Base-by-base conservation (phyloP, 2,888 invertebrate species). In the Zaprionus bogoriensis region DNA sequence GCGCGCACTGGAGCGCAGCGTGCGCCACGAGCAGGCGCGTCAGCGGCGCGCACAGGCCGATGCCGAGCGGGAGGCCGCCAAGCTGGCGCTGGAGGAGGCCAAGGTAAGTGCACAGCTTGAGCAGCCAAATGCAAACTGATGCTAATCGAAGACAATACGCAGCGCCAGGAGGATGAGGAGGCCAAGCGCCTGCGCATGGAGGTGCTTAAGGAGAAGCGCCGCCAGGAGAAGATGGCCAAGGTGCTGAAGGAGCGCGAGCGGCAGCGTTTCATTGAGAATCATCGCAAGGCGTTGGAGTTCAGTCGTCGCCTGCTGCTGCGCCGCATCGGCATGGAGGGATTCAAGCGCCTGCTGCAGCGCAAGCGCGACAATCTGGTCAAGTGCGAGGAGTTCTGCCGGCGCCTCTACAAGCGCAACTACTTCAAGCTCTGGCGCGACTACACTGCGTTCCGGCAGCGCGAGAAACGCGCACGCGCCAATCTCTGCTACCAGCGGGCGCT, bases 1-100 rank as follows among this genome's bases (percentile, higher is more conserved):
- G 57, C 92, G 95, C 62, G 95, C 95, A 0, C 89, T 94, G 36
- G 94, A 94, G 71, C 92, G 96, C 32, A 94, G 91, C 52, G 74
- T 89, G 10, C 85, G 85, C 1, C 91, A 91, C 59, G 90, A 91
- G 53, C 85, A 90, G 84, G 88, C 92, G 2, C 87, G 86, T n/a
- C 89, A 90, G 65, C 73, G 92, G 60, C 82, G 92, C 69, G 77
- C 88, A 7, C 74, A 89, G 47, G 67, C 91, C 44, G 89, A 90
- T 60, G 85, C 91, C 36, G 89, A 92, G 87, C 85, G 91, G 68
- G 89, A 91, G 87, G 89, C 91, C 45, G 81, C 89, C 61, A 89
- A 91, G 84, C 64, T 88, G 71, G 89, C 89, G 32, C 46, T 90
- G 32, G 89, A 91, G 74, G 87, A 92, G 86, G 91, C 92, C 55